Evolutionary conservation across 2,888 invertebrate species (phyloP), one percentile per base, ranked within the genome.

Genomic region (Augiades crinisus): DNA sequence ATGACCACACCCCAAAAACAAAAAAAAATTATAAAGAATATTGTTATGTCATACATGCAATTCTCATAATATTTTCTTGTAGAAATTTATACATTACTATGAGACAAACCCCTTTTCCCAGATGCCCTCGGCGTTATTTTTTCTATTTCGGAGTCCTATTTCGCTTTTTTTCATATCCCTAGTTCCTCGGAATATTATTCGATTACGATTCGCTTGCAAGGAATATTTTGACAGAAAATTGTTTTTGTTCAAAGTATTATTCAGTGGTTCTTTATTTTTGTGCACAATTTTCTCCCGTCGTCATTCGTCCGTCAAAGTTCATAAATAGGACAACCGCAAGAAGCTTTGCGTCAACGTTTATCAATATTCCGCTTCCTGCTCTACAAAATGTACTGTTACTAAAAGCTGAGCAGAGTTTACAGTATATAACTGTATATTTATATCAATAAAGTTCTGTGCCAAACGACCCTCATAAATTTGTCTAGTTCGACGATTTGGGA

Each of bases 381-480:
- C 45, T 44, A 21, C 21, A 30, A 43, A 30, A 12, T 27, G n/a
- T 10, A 16, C 7, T 13, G 17, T 16, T 19, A 24, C 12, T 13
- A 34, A 34, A 24, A 37, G 14, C 43, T 44, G 16, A 14, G 24
- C 19, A 27, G 41, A 50, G 24, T 44, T 37, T 50, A 30, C 13
- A 43, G 41, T 24, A 13, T 12, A 27, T 43, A 50, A 34, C 19
- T 27, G 27, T 43, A 19, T 43, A 43, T 27, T 22, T 43, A 50
- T 33, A 36, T 43, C 50, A 50, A 43, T 50, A 50, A 50, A 50
- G 41, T 41, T 27, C 13, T 43, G 27, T 72, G 65, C 65, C 70
- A 68, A 70, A 65, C 63, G 63, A 69, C 70, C 71, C 61, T 72
- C 69, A 72, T 78, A 78, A 81, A 76, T 72, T 72, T 74, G 68